Percentiles rank a stretch among this genome's conserved stretches.
Conservation (phyloP, 2,888 invertebrate genomes). For the Mylabris sibirica region DNA sequence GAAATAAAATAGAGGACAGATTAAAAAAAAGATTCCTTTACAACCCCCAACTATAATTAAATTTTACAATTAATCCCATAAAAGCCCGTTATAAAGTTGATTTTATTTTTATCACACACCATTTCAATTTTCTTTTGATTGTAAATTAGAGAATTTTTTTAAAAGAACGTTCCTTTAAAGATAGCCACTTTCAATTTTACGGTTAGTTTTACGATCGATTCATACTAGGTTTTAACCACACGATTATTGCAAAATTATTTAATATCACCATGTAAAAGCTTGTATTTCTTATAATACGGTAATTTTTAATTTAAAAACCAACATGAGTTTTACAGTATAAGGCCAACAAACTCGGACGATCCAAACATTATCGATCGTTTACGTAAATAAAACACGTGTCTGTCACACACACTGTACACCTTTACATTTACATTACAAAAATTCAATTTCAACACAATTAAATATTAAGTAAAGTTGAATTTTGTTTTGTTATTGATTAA, state of each 20-base stretch:
- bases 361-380: slow-evolving; percentile 26
- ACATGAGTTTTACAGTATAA: not conserved
- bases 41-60: not conserved
- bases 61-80: not conserved
- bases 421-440: not conserved
- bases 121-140: not conserved
- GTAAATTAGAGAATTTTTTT: not conserved
- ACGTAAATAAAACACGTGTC: slow-evolving; percentile 27
- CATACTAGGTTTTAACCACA: not conserved
- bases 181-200: not conserved
- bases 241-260: not conserved
- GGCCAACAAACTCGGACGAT: slow-evolving; percentile 11
- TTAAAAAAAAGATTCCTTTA: not conserved
- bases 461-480: not conserved
- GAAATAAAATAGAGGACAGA: not conserved
- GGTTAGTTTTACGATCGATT: not conserved
- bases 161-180: too few relatives aligned
- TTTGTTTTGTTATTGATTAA: not conserved
- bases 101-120: not conserved
- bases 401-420: slow-evolving; percentile 21
- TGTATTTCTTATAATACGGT: not conserved
- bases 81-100: not conserved
- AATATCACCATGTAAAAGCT: not conserved
- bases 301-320: not conserved
- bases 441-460: slow-evolving; percentile 12